Percentiles rank a stretch among this genome's conserved stretches.
phyloP scores from a whole-genome alignment of 2,888 invertebrate species.

The Caenorhabditis drosophilae region DNA sequence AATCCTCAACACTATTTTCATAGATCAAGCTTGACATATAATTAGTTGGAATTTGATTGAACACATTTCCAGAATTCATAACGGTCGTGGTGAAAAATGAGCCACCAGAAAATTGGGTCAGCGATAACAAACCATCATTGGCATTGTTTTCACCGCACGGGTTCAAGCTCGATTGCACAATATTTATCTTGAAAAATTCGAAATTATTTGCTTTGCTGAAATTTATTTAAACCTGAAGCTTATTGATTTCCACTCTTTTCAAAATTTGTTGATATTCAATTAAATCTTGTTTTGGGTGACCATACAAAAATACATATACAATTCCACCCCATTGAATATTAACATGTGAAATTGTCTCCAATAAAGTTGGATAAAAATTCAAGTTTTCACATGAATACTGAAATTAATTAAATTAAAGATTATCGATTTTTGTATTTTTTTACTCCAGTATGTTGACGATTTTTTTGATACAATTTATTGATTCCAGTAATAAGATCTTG shows the following conservation, averaged over 20 bases:
- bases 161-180: slow-evolving; percentile 45
- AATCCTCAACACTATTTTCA: slow-evolving; percentile 38
- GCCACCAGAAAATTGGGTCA: slow-evolving; percentile 45
- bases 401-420: slow-evolving; percentile 9
- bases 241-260: slow-evolving; percentile 37
- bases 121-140: slow-evolving; percentile 30
- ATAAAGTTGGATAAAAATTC: slow-evolving; percentile 37
- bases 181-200: slow-evolving; percentile 32
- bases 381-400: slow-evolving; percentile 39
- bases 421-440: too few species aligned
- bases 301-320: slow-evolving; percentile 47
- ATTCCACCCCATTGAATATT: slow-evolving; percentile 44
- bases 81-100: slow-evolving; percentile 35
- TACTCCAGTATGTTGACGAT: slow-evolving; percentile 16
- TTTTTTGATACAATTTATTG: slow-evolving; percentile 16
- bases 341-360: slow-evolving; percentile 26
- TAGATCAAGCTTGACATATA: slow-evolving; percentile 42
- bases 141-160: slow-evolving; percentile 48
- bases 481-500: slow-evolving; percentile 27
- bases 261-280: slow-evolving; percentile 36
- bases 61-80: slow-evolving; percentile 43
- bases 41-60: slow-evolving; percentile 46
- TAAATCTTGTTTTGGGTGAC: slow-evolving; percentile 34
- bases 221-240: slow-evolving; percentile 22
- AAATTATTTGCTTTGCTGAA: not conserved